phyloP scores from a whole-genome alignment of 2,888 invertebrate genomes.

The Xylota sylvarum region DNA sequence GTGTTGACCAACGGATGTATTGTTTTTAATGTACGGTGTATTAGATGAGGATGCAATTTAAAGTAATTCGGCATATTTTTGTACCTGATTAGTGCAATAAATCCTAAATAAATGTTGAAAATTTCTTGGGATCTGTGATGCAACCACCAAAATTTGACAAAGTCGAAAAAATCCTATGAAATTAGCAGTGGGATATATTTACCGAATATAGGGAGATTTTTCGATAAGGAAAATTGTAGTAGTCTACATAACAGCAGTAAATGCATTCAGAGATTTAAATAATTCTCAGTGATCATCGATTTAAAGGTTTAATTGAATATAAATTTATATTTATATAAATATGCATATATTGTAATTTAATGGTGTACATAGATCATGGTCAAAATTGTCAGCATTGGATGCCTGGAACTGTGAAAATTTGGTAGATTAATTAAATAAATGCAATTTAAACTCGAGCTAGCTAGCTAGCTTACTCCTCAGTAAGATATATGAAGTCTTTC shows the following conservation, averaged over 20 bases:
- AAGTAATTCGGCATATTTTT: not conserved
- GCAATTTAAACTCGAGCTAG: no score
- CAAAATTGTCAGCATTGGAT: no score
- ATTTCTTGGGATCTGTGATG: conserved; percentile 79
- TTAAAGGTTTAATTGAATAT: no score
- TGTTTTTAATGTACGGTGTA: not conserved
- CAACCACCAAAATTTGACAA: conserved; percentile 79
- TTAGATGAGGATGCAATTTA: conserved; percentile 28
- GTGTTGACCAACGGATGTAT: not conserved
- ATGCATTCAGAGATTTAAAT: conserved; percentile 15
- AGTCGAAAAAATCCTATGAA: conserved; percentile 51
- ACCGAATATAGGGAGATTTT: conserved; percentile 47
- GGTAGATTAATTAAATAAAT: no score
- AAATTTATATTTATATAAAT: no score
- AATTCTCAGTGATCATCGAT: no score
- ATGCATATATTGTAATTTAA: no score
- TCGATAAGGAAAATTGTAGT: not conserved
- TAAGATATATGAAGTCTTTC: no score
- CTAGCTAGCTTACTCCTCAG: no score
- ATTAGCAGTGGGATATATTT: conserved; percentile 15
- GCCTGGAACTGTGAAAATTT: no score
- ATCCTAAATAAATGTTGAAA: conserved; percentile 45
- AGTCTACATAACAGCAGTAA: not conserved
- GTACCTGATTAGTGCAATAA: conserved; percentile 54
- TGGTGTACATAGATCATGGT: no score